Evolutionary conservation across 1,140 invertebrate species (phyloP).

Genomic region (Mamestra configurata): DNA sequence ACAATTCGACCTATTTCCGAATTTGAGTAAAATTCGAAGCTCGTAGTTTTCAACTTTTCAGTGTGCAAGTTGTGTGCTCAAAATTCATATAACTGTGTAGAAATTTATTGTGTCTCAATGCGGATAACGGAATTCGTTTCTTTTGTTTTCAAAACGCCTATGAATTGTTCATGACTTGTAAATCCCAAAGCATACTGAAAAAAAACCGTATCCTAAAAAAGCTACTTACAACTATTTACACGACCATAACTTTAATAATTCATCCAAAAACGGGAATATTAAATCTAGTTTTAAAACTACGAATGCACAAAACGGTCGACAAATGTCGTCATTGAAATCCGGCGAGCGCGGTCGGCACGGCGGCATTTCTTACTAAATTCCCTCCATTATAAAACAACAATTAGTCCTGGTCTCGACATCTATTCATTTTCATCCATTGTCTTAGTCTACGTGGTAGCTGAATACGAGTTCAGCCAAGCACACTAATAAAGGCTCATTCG

Average conservation of each 20-base stretch:
- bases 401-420: conserved; percentile 81
- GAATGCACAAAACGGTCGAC: conserved; percentile 8
- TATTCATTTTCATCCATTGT: conserved; percentile 82
- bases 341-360: not conserved
- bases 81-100: not conserved
- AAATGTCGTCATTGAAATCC: conserved; percentile 25
- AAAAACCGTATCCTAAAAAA: too few species aligned
- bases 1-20: conserved; percentile 45
- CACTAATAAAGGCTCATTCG: not conserved
- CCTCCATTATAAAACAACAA: conserved; percentile 76
- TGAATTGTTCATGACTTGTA: too few species aligned
- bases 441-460: conserved; percentile 60
- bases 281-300: not conserved
- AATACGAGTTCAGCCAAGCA: conserved; percentile 18
- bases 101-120: not conserved
- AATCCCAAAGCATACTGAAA: too few species aligned
- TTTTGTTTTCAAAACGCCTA: too few species aligned
- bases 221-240: too few species aligned
- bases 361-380: conserved; percentile 61
- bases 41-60: conserved; percentile 23
- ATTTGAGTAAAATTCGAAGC: conserved; percentile 16
- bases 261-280: not conserved
- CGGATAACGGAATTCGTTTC: too few species aligned
- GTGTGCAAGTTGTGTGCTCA: not conserved
- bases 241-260: not conserved